Evolutionary conservation across 2,113 vertebrate genomes (phyloP).

Genomic region (Piliocolobus tephrosceles): DNA sequence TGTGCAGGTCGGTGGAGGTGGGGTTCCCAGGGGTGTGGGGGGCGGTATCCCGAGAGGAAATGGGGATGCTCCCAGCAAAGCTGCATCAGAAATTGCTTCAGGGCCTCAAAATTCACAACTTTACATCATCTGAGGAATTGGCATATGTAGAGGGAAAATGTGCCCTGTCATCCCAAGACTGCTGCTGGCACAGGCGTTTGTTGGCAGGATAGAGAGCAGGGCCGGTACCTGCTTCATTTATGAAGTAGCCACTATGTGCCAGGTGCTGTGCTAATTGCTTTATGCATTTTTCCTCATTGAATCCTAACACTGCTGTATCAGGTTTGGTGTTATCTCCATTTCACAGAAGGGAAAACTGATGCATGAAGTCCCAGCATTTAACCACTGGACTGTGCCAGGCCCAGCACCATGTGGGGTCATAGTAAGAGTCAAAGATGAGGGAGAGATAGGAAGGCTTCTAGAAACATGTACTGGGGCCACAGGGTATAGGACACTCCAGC

Average conservation of each 20-base stretch:
- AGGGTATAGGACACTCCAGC: not conserved
- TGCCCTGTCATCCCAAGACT: fast-evolving
- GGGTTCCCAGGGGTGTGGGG: fast-evolving
- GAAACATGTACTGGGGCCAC: not conserved
- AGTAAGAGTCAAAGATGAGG: not conserved
- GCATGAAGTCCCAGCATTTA: not conserved
- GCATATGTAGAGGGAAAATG: not conserved
- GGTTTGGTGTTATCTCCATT: not conserved
- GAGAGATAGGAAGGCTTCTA: not conserved
- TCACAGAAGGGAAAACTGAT: not conserved
- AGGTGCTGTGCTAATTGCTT: not conserved
- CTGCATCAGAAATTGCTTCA: not conserved
- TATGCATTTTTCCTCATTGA: not conserved
- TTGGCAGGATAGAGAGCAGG: not conserved
- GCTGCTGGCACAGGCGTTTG: fast-evolving
- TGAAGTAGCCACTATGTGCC: fast-evolving
- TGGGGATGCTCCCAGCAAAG: not conserved
- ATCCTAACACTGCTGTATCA: not conserved
- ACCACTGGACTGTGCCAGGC: not conserved
- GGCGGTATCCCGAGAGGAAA: not conserved
- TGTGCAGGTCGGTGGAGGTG: conserved; percentile 91
- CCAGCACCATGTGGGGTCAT: not conserved
- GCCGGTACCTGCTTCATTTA: fast-evolving
- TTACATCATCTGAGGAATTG: not conserved
- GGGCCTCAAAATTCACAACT: not conserved